Evolutionary conservation across 2,888 invertebrate species (phyloP), one percentile per base, ranked within the genome.

Genomic region (Aspidiotus rigidus): DNA sequence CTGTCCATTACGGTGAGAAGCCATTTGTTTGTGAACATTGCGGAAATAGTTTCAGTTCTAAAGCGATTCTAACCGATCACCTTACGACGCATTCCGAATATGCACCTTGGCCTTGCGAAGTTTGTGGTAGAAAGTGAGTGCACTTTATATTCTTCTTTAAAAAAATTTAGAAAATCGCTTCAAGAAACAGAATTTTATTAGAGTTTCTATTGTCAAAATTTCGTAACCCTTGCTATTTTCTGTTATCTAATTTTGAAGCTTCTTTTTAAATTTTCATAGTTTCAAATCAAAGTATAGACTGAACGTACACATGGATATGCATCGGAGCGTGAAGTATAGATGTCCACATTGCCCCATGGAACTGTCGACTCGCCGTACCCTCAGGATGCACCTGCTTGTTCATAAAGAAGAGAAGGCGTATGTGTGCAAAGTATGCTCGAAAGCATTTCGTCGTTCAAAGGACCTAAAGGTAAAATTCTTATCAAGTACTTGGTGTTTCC

Each of bases 21-120:
- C 80, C 81, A 53, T 83, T 81, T 77, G 81, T 82, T 73, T 83
- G 83, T 76, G 82, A 82, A 74, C 77, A 80, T 73, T 83, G 83
- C 76, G 82, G 82, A 7, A 82, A 82, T 77, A 81, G 82, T 73
- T 83, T 83, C 76, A 82, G 82, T 66, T 82, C 83, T 71, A 80
- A 80, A 76, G 83, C 83, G 64, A 82, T 82, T 75, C 77, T 83
- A 75, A 79, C 81, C 1, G 82, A 83, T 73, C 83, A 83, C 74
- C 79, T 81, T 73, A 82, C 82, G 71, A 83, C 82, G 73, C 83
- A 83, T 75, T 82, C 82, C 76, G 82, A 82, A 73, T 82, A 80
- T 73, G 82, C 82, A 73, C 81, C 81, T 5, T 81, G 79, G 77
- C 78, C 78, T 42, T 83, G 83, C 77, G 77, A 77, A 67, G 80